phyloP scores from a whole-genome alignment of 2,888 invertebrate genomes.

The Agonopterix alstromeriana region DNA sequence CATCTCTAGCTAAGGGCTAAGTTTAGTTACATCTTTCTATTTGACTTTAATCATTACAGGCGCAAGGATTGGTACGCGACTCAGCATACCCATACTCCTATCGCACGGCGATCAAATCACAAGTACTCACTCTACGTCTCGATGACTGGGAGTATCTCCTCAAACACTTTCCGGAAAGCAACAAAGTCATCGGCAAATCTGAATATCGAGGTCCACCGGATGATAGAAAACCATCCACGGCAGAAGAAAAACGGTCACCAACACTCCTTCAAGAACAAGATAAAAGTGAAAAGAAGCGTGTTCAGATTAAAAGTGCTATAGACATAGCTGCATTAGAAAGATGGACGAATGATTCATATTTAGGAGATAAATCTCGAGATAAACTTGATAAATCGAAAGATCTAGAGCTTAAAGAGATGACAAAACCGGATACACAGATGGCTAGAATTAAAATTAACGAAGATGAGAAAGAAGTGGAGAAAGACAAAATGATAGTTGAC shows the following conservation, averaged over 20 bases:
- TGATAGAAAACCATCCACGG: no score
- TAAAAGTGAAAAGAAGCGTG: background rate
- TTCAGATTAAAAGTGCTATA: background rate
- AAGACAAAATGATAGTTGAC: background rate
- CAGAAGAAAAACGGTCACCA: conserved; percentile 10
- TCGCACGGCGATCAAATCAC: conserved; percentile 35
- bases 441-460: background rate
- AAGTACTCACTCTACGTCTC: conserved; percentile 44
- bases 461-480: background rate
- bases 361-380: no score
- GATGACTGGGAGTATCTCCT: conserved; percentile 50
- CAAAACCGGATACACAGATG: background rate
- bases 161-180: conserved; percentile 46
- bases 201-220: background rate
- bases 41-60: conserved; percentile 20
- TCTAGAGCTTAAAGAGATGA: background rate
- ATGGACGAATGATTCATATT: no score
- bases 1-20: background rate
- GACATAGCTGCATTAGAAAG: no score
- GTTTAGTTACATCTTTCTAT: conserved; percentile 1
- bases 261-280: background rate
- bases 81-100: conserved; percentile 43
- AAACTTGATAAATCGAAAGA: background rate
- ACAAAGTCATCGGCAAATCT: conserved; percentile 26
- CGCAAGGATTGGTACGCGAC: conserved; percentile 43